These are phyloP conservation scores for Drosophila affinis DNA, from an alignment of 2,888 invertebrate species.

Conservation along the genomic window DNA sequence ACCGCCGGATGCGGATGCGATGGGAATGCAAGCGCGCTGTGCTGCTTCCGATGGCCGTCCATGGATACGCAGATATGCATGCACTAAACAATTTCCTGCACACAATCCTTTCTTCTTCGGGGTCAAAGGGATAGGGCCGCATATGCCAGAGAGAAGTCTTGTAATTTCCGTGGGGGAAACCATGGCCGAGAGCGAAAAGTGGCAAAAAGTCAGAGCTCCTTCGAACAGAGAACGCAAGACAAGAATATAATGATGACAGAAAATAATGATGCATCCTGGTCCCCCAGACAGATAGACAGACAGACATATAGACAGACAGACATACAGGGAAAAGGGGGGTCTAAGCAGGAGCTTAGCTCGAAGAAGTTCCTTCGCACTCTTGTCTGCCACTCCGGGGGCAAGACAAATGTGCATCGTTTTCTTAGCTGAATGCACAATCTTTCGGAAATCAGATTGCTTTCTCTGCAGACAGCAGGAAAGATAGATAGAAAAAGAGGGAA, in stretches of 20 bases:
- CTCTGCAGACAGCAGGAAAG: not conserved
- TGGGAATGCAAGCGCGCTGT: slow-evolving; percentile 60
- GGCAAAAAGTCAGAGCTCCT: slow-evolving; percentile 12
- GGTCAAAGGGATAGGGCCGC: slow-evolving; percentile 1
- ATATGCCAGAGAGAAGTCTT: slow-evolving; percentile 11
- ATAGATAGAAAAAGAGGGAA: not conserved
- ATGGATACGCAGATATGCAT: slow-evolving; percentile 17
- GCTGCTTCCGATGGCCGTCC: slow-evolving; percentile 57
- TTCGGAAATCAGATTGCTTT: slow-evolving; percentile 69
- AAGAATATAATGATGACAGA: slow-evolving; percentile 79
- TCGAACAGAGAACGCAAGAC: slow-evolving; percentile 53
- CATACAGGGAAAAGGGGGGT: not conserved
- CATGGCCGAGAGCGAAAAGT: slow-evolving; percentile 20
- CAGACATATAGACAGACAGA: slow-evolving; percentile 21
- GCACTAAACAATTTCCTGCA: slow-evolving; percentile 78
- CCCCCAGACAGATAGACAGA: slow-evolving; percentile 27
- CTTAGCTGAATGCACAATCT: slow-evolving; percentile 77
- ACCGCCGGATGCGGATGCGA: slow-evolving; percentile 57
- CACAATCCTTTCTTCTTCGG: slow-evolving; percentile 30
- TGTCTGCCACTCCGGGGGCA: not conserved
- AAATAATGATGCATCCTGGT: slow-evolving; percentile 79
- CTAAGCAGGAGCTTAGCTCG: not conserved
- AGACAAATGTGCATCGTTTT: slow-evolving; percentile 70
- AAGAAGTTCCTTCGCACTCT: not conserved
- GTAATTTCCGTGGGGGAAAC: slow-evolving; percentile 70